Evolutionary conservation across 1,140 invertebrate genomes (phyloP).

Genomic region (Cydia pomonella): DNA sequence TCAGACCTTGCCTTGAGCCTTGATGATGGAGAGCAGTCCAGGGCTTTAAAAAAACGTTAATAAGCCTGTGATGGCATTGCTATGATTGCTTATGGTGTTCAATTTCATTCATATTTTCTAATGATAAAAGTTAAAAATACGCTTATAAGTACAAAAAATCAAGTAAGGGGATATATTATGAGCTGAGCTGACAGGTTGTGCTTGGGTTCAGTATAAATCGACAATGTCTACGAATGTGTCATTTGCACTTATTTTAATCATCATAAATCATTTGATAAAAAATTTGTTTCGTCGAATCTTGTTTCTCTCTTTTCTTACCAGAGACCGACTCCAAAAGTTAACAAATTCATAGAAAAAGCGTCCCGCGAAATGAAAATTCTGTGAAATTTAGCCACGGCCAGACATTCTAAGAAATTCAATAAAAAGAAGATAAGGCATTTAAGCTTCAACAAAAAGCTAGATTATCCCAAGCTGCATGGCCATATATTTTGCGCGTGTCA

Average conservation of each 20-base stretch:
- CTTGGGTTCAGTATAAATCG: no score
- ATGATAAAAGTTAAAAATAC: not conserved
- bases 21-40: slow-evolving; percentile 1
- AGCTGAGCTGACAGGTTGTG: no score
- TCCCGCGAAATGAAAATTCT: not conserved
- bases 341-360: not conserved
- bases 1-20: slow-evolving; percentile 14
- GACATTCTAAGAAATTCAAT: not conserved
- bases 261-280: not conserved
- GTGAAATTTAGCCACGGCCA: not conserved
- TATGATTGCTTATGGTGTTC: not conserved
- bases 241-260: no score
- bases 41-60: slow-evolving; percentile 9
- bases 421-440: not conserved
- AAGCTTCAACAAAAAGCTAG: not conserved
- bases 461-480: not conserved
- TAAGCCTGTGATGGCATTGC: slow-evolving; percentile 2
- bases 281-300: not conserved
- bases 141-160: no score
- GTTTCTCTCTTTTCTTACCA: not conserved
- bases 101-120: not conserved
- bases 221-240: no score
- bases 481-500: not conserved
- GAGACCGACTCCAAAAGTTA: not conserved
- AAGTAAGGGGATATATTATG: no score